Conservation (phyloP, 2,113 vertebrate species). For the Chlorocebus sabaeus region DNA sequence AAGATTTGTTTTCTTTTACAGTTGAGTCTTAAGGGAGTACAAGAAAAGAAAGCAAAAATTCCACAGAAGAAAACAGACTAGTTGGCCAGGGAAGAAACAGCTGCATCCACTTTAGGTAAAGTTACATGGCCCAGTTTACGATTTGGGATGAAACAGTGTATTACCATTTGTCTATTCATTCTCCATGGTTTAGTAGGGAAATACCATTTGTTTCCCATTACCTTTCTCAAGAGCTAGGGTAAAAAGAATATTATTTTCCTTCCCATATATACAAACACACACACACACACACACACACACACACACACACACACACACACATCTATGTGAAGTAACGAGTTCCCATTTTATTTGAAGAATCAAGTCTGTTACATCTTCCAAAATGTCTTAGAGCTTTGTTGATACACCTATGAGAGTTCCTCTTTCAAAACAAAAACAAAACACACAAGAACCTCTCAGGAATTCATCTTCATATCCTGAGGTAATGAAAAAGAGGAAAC, state of each 20-base stretch:
- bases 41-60: constrained; percentile 59
- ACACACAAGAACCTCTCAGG: neutral
- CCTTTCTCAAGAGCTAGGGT: constrained; percentile 43
- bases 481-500: neutral
- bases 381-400: neutral
- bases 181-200: constrained; percentile 54
- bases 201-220: constrained; percentile 63
- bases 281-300: neutral
- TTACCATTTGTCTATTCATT: constrained; percentile 54
- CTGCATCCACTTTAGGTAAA: constrained; percentile 62
- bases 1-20: constrained; percentile 61
- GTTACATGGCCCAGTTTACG: constrained; percentile 36
- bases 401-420: neutral
- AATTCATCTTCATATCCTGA: neutral
- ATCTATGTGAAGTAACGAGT: neutral
- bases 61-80: neutral
- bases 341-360: constrained; percentile 17
- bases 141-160: constrained; percentile 24
- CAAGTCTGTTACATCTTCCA: neutral
- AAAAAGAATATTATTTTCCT: constrained; percentile 41
- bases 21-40: constrained; percentile 47
- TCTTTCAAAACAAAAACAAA: constrained; percentile 7
- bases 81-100: constrained; percentile 44
- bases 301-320: neutral
- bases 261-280: fast-evolving